Evolutionary conservation across 2,888 invertebrate species (phyloP), one percentile per base, ranked within the genome.

Genomic region (Dascillus cervinus): DNA sequence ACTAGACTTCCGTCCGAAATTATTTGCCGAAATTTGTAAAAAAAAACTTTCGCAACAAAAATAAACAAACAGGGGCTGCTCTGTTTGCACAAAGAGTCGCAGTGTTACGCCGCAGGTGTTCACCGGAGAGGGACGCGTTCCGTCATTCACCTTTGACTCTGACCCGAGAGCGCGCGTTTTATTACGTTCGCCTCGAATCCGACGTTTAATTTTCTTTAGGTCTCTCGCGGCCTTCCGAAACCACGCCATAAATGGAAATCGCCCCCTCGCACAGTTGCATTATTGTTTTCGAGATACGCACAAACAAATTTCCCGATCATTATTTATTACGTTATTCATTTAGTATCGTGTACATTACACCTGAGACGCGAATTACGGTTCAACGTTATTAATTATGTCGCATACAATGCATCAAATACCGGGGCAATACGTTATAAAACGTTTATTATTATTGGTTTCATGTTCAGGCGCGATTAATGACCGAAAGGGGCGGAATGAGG

Each of bases 181-280:
- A 53, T 54, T 53, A 43, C 51, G 35, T 46, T 47, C 43, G 40
- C 44, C 39, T 47, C 47, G 49, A 46, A 46, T 42, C 51, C 49
- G 51, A 49, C 54, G 45, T 53, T 56, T 56, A 53, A 56, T 55
- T 56, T 56, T 53, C 54, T 53, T 50, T 39, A 34, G 44, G 52
- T 54, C 53, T 52, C 54, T 37, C 40, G 60, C 58, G 64, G 61
- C 53, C 58, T 61, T 17, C 57, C 62, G 62, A 36, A n/a, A 34
- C 29, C 24, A 39, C 26, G 23, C 39, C 44, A 45, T 48, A 49
- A 49, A 51, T 51, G 48, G 49, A 51, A 49, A 51, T 48, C 44
- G 44, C 45, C 33, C 43, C 38, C n/a, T n/a, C n/a, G 23, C 33
- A 29, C 38, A 37, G 44, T 31, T 24, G 29, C 34, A 40, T 41